Evolutionary conservation across 2,113 vertebrate species (phyloP).

Genomic region (Bettongia penicillata): DNA sequence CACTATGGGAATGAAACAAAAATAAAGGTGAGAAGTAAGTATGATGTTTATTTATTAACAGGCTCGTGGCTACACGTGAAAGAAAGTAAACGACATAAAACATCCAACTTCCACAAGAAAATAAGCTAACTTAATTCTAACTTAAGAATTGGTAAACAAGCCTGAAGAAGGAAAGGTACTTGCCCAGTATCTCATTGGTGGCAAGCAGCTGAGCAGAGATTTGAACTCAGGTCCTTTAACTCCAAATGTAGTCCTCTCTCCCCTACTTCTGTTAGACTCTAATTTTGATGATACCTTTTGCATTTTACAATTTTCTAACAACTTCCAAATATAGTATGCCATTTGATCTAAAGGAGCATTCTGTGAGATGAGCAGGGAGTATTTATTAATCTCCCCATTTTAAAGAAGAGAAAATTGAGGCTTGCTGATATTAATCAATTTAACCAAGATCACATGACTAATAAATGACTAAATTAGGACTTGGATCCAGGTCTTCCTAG

Average conservation of each 20-base stretch:
- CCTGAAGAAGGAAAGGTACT: not conserved
- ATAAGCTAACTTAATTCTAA: not conserved
- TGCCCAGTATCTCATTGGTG: no score
- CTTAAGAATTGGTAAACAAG: not conserved
- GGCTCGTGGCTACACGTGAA: not conserved
- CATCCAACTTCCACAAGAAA: not conserved
- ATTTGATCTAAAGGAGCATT: no score
- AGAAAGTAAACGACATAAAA: not conserved
- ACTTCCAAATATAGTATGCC: no score
- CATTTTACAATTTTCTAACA: no score
- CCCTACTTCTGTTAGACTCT: no score
- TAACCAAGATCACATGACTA: not conserved
- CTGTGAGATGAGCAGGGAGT: no score
- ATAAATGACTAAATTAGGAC: not conserved
- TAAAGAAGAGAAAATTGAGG: not conserved
- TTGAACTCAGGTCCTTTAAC: no score
- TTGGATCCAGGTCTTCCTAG: not conserved
- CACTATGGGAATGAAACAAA: not conserved
- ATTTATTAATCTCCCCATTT: not conserved
- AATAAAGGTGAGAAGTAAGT: not conserved
- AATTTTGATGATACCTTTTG: no score
- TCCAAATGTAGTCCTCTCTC: no score
- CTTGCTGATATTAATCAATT: not conserved
- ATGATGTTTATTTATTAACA: not conserved
- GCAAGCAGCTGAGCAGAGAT: no score